phyloP scores from a whole-genome alignment of 2,797 vertebrate genomes.

The Sebastes vulpes region DNA sequence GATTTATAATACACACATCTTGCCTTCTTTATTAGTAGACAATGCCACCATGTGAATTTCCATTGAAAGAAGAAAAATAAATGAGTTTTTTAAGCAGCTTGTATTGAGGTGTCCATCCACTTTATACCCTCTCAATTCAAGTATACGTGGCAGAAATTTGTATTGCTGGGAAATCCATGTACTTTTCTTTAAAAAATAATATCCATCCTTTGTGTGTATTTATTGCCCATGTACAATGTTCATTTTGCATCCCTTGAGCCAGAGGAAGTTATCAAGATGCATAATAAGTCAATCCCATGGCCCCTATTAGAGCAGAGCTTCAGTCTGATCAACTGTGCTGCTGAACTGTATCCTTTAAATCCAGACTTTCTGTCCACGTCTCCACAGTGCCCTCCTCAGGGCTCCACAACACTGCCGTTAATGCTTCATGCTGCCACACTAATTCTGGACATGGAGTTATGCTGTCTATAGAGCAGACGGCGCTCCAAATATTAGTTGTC shows the following conservation, averaged over 20 bases:
- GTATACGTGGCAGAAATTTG: not conserved
- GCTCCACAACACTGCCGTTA: slow-evolving; percentile 22
- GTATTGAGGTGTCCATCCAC: slow-evolving; percentile 2
- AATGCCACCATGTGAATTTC: not conserved
- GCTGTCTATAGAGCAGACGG: not conserved
- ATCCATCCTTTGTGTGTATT: slow-evolving; percentile 25
- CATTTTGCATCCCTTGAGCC: slow-evolving; percentile 30
- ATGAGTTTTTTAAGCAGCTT: not conserved
- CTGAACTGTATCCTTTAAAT: slow-evolving; percentile 46
- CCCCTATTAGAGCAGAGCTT: slow-evolving; percentile 41
- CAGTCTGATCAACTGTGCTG: slow-evolving; percentile 42
- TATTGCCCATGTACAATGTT: slow-evolving; percentile 20
- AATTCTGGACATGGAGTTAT: not conserved
- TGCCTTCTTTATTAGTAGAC: not conserved
- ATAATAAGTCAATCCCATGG: slow-evolving; percentile 49
- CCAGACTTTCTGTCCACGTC: slow-evolving; percentile 51
- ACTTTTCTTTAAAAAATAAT: slow-evolving; percentile 29
- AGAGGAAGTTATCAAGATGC: slow-evolving; percentile 54
- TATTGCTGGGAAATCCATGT: slow-evolving; percentile 6
- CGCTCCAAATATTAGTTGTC: not conserved
- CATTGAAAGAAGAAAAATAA: not conserved
- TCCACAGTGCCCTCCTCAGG: slow-evolving; percentile 82
- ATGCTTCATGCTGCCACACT: not conserved
- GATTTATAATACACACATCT: not conserved
- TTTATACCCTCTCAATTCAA: not conserved